Percentiles rank a stretch among this genome's conserved stretches.
phyloP scores from a whole-genome alignment of 2,113 vertebrate species.

The Oxyura jamaicensis region DNA sequence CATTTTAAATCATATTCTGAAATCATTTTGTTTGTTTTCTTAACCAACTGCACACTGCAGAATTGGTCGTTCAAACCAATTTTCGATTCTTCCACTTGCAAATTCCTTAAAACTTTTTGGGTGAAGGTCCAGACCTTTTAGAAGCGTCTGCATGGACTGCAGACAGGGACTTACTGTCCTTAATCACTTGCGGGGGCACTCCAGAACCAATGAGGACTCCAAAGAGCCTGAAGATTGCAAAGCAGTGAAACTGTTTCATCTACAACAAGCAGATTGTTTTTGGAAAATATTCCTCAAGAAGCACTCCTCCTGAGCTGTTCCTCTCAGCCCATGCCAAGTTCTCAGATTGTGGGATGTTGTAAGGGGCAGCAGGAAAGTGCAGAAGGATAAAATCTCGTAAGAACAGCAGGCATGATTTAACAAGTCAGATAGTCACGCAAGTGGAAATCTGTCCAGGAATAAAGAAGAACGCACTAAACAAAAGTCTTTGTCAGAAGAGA shows the following conservation, averaged over 20 bases:
- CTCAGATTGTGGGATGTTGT: background rate
- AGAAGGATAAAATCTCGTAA: background rate
- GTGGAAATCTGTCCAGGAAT: background rate
- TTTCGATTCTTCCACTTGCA: background rate
- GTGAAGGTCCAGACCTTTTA: background rate
- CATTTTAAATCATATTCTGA: background rate
- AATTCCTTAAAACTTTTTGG: background rate
- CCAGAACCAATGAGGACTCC: background rate
- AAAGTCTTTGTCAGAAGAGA: background rate
- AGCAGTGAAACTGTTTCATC: background rate
- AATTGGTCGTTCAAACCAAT: background rate
- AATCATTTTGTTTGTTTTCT: background rate
- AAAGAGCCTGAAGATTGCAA: background rate
- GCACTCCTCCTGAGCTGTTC: background rate
- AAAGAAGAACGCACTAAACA: background rate
- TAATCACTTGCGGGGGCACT: background rate
- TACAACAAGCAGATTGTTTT: background rate
- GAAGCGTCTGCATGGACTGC: background rate
- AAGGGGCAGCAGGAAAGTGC: background rate
- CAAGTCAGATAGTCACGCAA: background rate
- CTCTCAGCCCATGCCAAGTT: background rate
- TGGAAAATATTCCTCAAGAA: conserved; percentile 32
- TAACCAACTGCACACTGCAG: background rate
- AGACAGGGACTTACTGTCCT: background rate
- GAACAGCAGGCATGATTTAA: background rate